These are phyloP conservation scores for Aethes cnicana DNA, from an alignment of 2,888 invertebrate species.

Conservation along the genomic window DNA sequence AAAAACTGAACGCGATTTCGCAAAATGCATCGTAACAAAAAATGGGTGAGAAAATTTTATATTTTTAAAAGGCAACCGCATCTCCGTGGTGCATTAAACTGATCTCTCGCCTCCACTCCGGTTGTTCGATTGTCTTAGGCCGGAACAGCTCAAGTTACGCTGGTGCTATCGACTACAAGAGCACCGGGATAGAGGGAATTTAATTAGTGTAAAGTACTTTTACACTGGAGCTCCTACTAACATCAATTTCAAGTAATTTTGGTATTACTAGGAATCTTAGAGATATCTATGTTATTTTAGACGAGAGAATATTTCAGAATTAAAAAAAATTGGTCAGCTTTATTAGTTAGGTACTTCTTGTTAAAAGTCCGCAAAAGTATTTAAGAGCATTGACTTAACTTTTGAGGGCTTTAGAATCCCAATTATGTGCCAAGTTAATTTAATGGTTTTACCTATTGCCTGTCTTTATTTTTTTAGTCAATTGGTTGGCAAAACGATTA, in stretches of 20 bases:
- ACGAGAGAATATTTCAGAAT: no score
- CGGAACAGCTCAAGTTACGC: slow-evolving; percentile 42
- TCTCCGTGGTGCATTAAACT: slow-evolving; percentile 34
- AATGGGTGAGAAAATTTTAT: slow-evolving; percentile 53
- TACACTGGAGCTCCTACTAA: slow-evolving; percentile 43
- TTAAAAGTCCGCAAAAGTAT: no score
- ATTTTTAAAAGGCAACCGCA: slow-evolving; percentile 50
- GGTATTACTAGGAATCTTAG: slow-evolving; percentile 47
- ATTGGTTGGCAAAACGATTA: no score
- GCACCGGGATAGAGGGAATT: slow-evolving; percentile 54
- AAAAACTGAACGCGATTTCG: background rate
- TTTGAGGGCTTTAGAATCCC: no score
- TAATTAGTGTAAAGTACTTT: slow-evolving; percentile 67
- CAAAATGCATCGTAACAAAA: slow-evolving; percentile 40
- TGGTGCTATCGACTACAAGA: slow-evolving; percentile 40
- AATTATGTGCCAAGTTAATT: no score
- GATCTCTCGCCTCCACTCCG: slow-evolving; percentile 44
- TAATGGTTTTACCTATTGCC: no score
- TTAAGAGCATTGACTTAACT: no score
- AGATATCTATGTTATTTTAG: no score
- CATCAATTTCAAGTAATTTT: slow-evolving; percentile 48
- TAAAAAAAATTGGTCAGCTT: no score
- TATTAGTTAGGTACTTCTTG: no score
- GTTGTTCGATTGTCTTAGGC: slow-evolving; percentile 36
- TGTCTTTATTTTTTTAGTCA: no score